A percentile compares a stretch with the other conserved stretches of the same genome.
Conservation (phyloP, 2,888 invertebrate genomes). For the Augiades crinisus region DNA sequence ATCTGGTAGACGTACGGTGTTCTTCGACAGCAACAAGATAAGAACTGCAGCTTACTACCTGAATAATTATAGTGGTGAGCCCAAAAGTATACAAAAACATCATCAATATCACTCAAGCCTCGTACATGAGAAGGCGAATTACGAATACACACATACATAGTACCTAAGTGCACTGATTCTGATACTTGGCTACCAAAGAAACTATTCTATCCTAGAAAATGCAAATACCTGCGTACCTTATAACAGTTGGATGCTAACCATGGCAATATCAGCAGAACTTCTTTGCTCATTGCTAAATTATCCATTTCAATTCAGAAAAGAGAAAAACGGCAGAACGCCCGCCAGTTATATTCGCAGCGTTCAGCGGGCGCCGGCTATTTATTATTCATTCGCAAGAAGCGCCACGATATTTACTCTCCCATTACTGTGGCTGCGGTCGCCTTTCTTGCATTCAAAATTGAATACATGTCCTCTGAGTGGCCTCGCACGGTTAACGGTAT, state of each 20-base stretch:
- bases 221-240: background rate
- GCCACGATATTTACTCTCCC: constrained; percentile 72
- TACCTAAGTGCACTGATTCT: too few relatives aligned
- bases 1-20: too few relatives aligned
- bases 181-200: too few relatives aligned
- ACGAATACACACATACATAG: too few relatives aligned
- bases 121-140: too few relatives aligned
- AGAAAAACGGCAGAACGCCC: constrained; percentile 40
- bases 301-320: constrained; percentile 7
- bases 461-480: constrained; percentile 43
- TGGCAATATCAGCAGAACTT: background rate
- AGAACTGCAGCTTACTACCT: too few relatives aligned
- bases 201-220: background rate
- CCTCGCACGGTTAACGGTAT: constrained; percentile 7
- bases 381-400: constrained; percentile 74
- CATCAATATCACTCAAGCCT: too few relatives aligned
- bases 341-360: constrained; percentile 47
- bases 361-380: constrained; percentile 54
- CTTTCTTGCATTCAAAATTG: constrained; percentile 70
- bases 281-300: background rate
- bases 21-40: too few relatives aligned
- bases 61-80: too few relatives aligned
- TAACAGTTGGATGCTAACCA: background rate
- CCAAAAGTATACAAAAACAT: too few relatives aligned
- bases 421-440: constrained; percentile 65